Conservation (phyloP, 2,888 invertebrate species). For the Pollenia angustigena region DNA sequence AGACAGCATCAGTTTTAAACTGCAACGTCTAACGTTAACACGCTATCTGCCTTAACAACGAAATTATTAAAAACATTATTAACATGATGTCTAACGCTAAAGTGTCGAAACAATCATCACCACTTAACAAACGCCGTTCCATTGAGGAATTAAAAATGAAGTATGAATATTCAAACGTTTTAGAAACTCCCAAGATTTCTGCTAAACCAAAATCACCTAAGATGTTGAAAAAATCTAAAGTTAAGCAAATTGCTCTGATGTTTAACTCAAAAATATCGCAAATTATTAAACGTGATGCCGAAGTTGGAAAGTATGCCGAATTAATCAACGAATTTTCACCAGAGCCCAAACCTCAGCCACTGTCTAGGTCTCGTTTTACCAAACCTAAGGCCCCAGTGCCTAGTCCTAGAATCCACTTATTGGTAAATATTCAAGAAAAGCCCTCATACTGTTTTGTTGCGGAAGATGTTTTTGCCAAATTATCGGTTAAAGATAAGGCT, state of each 20-base stretch:
- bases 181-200: not conserved
- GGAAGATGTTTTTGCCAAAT: constrained; percentile 80
- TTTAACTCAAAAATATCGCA: constrained; percentile 80
- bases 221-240: constrained; percentile 75
- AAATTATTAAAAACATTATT: not conserved
- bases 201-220: constrained; percentile 71
- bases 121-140: constrained; percentile 27
- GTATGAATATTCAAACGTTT: constrained; percentile 73
- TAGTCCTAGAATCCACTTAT: constrained; percentile 59
- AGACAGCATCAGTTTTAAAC: constrained; percentile 35
- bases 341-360: constrained; percentile 11
- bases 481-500: constrained; percentile 82
- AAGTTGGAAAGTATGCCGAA: not conserved
- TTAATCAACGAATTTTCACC: constrained; percentile 60
- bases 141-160: constrained; percentile 77
- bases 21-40: constrained; percentile 34
- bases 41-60: not conserved
- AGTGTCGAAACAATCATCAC: not conserved
- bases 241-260: constrained; percentile 80
- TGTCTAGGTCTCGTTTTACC: constrained; percentile 21
- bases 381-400: constrained; percentile 65
- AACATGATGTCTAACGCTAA: not conserved
- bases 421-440: not conserved
- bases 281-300: constrained; percentile 75
- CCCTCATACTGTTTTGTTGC: constrained; percentile 76